Evolutionary conservation across 2,113 vertebrate species (phyloP), one percentile per base, ranked within the genome.

Genomic region (Callospermophilus lateralis): DNA sequence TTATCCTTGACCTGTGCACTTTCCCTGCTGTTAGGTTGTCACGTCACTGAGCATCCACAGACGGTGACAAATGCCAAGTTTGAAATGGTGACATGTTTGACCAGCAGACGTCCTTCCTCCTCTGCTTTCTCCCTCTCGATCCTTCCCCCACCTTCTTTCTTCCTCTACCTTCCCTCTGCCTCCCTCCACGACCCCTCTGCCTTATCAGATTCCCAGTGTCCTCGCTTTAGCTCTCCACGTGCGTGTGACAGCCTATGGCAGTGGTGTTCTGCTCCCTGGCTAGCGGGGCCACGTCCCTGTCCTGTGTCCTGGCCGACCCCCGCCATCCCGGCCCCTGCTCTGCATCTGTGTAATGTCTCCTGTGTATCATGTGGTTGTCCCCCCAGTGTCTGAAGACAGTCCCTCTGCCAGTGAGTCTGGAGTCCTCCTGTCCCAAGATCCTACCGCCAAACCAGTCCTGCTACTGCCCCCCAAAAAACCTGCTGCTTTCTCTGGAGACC

Each of bases 401-500:
- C 99, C 99, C 97, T 99, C 98, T 96, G 99, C 99, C 90, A 99
- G 98, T 99, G 99, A 99, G 61, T 98, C 99, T 91, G 97, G 99
- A 90, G 91, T 99, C 98, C 99, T 99, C 95, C 98, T 99, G 97
- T 98, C 99, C 99, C 99, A 99, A 99, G 99, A 99, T 98, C 98
- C 99, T 98, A 98, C 99, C 94, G 85, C 99, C 96, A 99, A 99
- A 98, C 99, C 99, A 77, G 98, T 99, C 96, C 98, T 99, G 99
- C 98, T 99, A 97, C 99, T 99, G 97, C 99, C 99, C 98, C 98
- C 98, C 0, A 99, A 99, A 99, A 99, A 99, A 99, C 98, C 99
- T 87, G 98, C 99, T 20, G 99, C 99, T 98, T 99, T 99, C 98
- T 94, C 99, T 92, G 98, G 99, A 98, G 99, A 99, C 98, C 98